Base-by-base conservation (phyloP, 2,888 invertebrate species). In the Lycia hirtaria region DNA sequence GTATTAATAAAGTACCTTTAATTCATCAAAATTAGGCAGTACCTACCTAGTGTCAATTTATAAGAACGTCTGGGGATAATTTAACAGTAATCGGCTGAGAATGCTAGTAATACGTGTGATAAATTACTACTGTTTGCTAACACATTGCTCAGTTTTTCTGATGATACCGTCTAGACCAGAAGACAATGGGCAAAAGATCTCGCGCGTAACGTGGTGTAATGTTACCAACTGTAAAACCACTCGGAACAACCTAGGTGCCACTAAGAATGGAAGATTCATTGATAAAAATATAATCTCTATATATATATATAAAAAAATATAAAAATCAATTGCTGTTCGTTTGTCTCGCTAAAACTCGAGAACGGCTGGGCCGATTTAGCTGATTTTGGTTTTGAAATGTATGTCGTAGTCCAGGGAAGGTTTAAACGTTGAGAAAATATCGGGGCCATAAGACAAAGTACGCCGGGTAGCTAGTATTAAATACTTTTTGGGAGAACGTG, bases 141-240 rank as follows among this genome's bases (percentile, higher is more conserved):
- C 48, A 48, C 47, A 7, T 57, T 58, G 52, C 48, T 37, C 32
- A 56, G 48, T 58, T 53, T 49, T 52, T 53, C 41, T 52, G 52
- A 52, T 47, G 41, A 52, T 48, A 43, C 32, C 32, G 32, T 24
- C 26, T 35, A 56, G 30, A 40, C 28, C 26, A 47, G 30, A 57
- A 60, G 71, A 78, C 77, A 78, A 79, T 76, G 61, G 72, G 38
- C 37, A 50, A 65, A 64, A 56, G 62, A 70, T 68, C 67, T 65
- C 61, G 60, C 64, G 65, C 72, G 73, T 71, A 73, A 69, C 69
- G 62, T 69, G 62, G 62, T 65, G 72, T 72, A 69, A 75, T 65
- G 26, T 57, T 51, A 14, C 52, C 62, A 55, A 58, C 60, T 45
- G 53, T 53, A 40, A 48, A 53, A 14, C 35, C 3, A 37, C 49